Percentiles rank a stretch among this genome's conserved stretches.
Conservation (phyloP, 2,888 invertebrate species). For the Himalopsyche anomala region DNA sequence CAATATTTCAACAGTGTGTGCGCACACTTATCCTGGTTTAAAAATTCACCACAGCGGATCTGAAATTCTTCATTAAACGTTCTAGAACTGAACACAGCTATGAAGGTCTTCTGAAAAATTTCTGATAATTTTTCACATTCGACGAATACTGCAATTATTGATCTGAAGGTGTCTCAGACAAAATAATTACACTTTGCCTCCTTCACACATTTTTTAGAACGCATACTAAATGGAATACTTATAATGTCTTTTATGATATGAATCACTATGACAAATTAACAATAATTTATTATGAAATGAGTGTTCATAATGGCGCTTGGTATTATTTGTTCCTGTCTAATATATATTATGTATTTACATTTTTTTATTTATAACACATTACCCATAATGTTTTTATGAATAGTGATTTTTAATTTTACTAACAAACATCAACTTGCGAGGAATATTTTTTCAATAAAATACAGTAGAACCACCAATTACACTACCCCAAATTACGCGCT, state of each 20-base stretch:
- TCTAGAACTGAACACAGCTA: background rate
- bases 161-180: background rate
- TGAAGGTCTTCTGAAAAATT: conserved; percentile 18
- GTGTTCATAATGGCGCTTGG: no score
- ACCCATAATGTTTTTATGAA: no score
- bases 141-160: conserved; percentile 1
- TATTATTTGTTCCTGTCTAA: no score
- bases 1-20: background rate
- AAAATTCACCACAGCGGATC: background rate
- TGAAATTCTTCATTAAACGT: conserved; percentile 14
- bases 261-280: background rate
- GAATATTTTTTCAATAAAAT: no score
- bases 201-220: background rate
- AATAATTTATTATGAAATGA: no score
- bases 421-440: no score
- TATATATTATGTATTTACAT: no score
- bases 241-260: background rate
- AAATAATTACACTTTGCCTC: background rate
- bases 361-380: no score
- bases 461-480: no score
- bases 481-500: no score
- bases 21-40: background rate
- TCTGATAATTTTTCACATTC: background rate
- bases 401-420: no score
- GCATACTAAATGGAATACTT: background rate